phyloP scores from a whole-genome alignment of 2,888 invertebrate species.

The Apodemia zela region DNA sequence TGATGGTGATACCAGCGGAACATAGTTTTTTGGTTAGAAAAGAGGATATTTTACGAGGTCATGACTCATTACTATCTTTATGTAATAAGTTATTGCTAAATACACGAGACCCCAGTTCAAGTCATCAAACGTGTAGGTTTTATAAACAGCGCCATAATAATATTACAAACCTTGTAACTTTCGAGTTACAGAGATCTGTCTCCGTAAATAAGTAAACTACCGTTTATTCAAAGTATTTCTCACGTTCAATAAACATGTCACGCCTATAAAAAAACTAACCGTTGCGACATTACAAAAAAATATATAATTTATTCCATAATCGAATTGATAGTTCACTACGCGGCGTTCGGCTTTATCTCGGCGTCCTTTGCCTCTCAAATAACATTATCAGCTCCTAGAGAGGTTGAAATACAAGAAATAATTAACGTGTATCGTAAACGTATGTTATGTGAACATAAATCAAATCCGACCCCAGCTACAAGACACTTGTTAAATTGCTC shows the following conservation, averaged over 20 bases:
- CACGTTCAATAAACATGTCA: slow-evolving; percentile 15
- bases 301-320: slow-evolving; percentile 35
- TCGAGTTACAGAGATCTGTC: too few species aligned
- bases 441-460: slow-evolving; percentile 66
- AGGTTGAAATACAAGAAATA: slow-evolving; percentile 64
- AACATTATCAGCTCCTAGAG: slow-evolving; percentile 61
- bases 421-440: slow-evolving; percentile 65
- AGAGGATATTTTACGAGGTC: too few species aligned
- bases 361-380: slow-evolving; percentile 43
- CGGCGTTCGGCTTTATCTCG: slow-evolving; percentile 26
- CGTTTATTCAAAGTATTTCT: slow-evolving; percentile 18
- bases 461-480: slow-evolving; percentile 55
- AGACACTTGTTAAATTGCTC: slow-evolving; percentile 73
- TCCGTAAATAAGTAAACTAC: neutral
- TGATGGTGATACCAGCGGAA: too few species aligned
- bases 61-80: too few species aligned
- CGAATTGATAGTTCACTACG: slow-evolving; percentile 19
- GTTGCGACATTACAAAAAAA: slow-evolving; percentile 20
- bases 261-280: slow-evolving; percentile 18
- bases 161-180: too few species aligned
- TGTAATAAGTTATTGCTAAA: too few species aligned
- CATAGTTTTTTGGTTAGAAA: too few species aligned
- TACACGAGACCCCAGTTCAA: too few species aligned
- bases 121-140: too few species aligned
- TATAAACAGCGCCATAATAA: too few species aligned